A percentile compares a stretch with the other conserved stretches of the same genome.
Evolutionary conservation across 2,113 vertebrate genomes (phyloP).

Genomic region (Rhipidura dahli): DNA sequence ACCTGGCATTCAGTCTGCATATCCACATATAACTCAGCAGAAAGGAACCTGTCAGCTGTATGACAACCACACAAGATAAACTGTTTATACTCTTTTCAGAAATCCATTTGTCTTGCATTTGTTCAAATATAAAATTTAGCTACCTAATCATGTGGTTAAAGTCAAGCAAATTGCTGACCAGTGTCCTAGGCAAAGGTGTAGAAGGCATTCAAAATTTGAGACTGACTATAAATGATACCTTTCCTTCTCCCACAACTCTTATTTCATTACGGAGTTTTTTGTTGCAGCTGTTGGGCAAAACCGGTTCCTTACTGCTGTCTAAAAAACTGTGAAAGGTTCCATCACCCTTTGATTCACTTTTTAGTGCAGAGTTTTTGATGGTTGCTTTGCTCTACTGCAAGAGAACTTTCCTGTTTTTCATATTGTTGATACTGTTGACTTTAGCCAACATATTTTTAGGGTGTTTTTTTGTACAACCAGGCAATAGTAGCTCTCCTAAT

Average conservation of each 20-base stretch:
- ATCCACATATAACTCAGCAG: neutral
- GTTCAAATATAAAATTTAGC: neutral
- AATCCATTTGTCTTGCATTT: neutral
- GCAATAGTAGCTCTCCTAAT: neutral
- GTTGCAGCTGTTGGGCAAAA: neutral
- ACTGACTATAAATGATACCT: neutral
- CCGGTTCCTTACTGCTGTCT: neutral
- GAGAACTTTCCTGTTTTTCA: neutral
- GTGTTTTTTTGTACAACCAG: neutral
- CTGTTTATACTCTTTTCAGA: neutral
- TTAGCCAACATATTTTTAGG: neutral
- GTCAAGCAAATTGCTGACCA: neutral
- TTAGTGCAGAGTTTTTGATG: neutral
- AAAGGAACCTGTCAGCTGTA: neutral
- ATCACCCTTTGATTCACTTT: neutral
- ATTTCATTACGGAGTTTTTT: neutral
- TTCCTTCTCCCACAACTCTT: neutral
- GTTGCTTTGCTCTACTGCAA: neutral
- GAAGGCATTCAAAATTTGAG: neutral
- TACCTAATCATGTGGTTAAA: neutral
- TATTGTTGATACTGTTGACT: neutral
- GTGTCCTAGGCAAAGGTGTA: neutral
- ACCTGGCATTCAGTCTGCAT: neutral
- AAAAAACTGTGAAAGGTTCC: neutral
- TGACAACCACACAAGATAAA: neutral